Evolutionary conservation across 2,113 vertebrate genomes (phyloP).

Genomic region (Oreochromis spilurus): DNA sequence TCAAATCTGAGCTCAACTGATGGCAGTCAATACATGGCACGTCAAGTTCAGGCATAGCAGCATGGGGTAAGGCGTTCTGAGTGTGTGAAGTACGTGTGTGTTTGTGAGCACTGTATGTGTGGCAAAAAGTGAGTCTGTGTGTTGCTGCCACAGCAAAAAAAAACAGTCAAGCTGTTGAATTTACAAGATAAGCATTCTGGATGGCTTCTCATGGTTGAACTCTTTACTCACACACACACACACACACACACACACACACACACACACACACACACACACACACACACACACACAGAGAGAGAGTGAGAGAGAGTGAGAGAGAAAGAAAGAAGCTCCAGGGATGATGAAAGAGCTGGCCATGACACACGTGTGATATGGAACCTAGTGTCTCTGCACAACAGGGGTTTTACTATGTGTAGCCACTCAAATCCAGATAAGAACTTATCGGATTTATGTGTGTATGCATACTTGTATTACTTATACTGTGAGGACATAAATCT

Average conservation of each 20-base stretch:
- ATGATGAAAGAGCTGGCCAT: constrained; percentile 32
- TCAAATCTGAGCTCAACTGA: constrained; percentile 34
- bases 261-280: background rate
- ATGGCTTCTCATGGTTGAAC: constrained; percentile 43
- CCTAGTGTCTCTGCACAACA: constrained; percentile 41
- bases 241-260: background rate
- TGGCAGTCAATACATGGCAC: constrained; percentile 7
- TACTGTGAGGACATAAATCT: background rate
- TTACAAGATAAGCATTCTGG: constrained; percentile 65
- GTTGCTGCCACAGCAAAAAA: constrained; percentile 51
- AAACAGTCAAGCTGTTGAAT: constrained; percentile 59
- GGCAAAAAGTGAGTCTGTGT: background rate
- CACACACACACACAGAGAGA: background rate
- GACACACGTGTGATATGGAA: constrained; percentile 46
- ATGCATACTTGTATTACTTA: background rate
- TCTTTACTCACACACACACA: background rate
- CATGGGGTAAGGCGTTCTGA: background rate
- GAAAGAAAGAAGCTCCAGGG: background rate
- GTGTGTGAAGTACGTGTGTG: background rate
- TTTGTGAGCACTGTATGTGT: background rate
- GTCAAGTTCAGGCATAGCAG: background rate
- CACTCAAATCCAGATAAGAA: constrained; percentile 35
- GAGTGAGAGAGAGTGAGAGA: background rate
- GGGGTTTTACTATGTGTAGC: constrained; percentile 32
- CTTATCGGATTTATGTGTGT: constrained; percentile 20